Base-by-base conservation (phyloP, 2,888 invertebrate genomes). In the Cynaeus angustus region DNA sequence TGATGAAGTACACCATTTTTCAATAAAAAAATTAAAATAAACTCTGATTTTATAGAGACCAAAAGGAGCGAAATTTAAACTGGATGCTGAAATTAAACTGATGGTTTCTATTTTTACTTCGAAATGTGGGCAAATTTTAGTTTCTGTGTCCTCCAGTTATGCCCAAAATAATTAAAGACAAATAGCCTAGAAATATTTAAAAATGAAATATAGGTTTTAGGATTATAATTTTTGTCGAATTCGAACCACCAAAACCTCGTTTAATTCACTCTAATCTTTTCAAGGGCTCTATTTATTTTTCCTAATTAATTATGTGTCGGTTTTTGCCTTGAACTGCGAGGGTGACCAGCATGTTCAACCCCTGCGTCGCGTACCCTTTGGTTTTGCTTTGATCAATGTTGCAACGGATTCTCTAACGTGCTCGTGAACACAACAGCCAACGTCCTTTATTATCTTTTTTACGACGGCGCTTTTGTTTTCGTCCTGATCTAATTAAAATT, bases 351-450 rank as follows among this genome's bases (percentile, higher is more conserved):
- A 58, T 68, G 66, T 72, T 73, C 69, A 69, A 70, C 74, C 72
- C 70, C 61, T 28, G 30, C 61, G 16, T 50, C 14, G 64, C 71
- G 72, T 70, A 71, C 68, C 68, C 68, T 72, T 73, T 65, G 73
- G 68, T 70, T 68, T 67, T 52, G 68, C 73, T 76, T 76, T 76
- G 74, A 74, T 76, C 75, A 76, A 72, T 53, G 72, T 68, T 61
- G 62, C 71, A 70, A 68, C 66, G 72, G 64, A 64, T 71, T 66
- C 65, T 66, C 64, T 71, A 75, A 71, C 70, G 68, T 30, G 26
- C 14, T 55, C 55, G 53, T 64, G 53, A 48, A 53, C 28, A 30
- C 53, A 53, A 21, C 33, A 37, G 55, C 12, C 28, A 12, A 28
- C 12, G 12, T 28, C 52, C 33, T 28, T 52, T 52, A 52, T 52